These are phyloP conservation scores for Atethmia centrago DNA, from an alignment of 2,888 invertebrate species.

Conservation along the genomic window DNA sequence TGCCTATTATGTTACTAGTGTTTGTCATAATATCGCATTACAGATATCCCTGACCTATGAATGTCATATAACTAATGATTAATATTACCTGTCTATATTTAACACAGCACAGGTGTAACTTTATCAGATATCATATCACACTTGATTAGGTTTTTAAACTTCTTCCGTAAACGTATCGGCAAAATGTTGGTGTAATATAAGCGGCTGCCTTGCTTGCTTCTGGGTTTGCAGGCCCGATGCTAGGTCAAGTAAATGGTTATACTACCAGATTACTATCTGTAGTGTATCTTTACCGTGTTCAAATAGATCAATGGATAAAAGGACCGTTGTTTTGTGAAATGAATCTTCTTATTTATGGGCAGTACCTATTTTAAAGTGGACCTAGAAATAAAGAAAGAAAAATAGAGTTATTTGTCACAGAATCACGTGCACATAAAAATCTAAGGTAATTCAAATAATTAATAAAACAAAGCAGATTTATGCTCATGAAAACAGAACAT, in stretches of 20 bases:
- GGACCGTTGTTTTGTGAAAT: not conserved
- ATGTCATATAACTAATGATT: not conserved
- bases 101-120: not conserved
- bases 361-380: no score
- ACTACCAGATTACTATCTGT: no score
- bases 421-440: no score
- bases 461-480: no score
- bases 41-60: constrained; percentile 7
- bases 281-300: not conserved
- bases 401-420: no score
- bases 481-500: no score
- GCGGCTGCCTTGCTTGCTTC: no score
- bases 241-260: no score
- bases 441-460: no score
- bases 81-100: not conserved
- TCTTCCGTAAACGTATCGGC: constrained; percentile 1
- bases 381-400: no score
- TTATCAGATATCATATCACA: not conserved
- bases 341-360: not conserved
- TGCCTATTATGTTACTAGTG: constrained; percentile 1
- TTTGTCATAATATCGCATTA: constrained; percentile 14
- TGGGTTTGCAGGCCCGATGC: no score
- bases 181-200: no score
- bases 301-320: not conserved
- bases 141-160: not conserved